Base-by-base conservation (phyloP, 2,113 vertebrate species). In the Dicaeum eximium region DNA sequence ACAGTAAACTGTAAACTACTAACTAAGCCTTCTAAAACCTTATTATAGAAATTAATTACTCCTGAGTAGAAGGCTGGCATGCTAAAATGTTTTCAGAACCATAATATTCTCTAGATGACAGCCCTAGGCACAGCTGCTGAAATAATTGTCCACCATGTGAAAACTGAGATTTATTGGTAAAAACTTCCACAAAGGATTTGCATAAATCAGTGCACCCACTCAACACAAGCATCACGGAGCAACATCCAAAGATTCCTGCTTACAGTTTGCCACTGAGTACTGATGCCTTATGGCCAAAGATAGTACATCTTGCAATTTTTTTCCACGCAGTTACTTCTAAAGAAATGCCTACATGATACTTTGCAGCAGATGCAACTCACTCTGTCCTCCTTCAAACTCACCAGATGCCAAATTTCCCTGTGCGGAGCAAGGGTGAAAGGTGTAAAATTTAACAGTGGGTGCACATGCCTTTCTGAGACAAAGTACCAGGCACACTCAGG, bases 11-110 rank as follows among this genome's bases (percentile, higher is more conserved):
- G 56, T 78, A 84, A 95, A 56, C 80, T 86, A 86, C 60, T 57
- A 61, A 64, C 40, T 65, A 90, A 66, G 47, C 45, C 37, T 92
- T 93, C 86, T 92, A 81, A 94, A 94, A 60, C 56, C 38, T 93
- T 86, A 82, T 88, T 57, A 75, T 3, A 67, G 65, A 92, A 92
- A 92, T 84, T 86, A 94, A 81, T 81, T 84, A 79, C 37, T 95
- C 56, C 80, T 38, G 48, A 81, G 61, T 21, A 88, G 65, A 86
- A 84, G 57, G 30, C 37, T 75, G 83, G 72, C 77, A 65, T 33
- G 51, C 40, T 53, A 69, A 58, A 89, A 72, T 72, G 42, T 69
- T 89, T 95, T 74, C 80, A 91, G 42, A 84, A 53, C 18, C 0
- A 0, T 30, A 64, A n/a, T 44, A 72, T 37, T 92, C n/a, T 75